phyloP scores from a whole-genome alignment of 2,888 invertebrate species.

The Balanococcus diminutus region DNA sequence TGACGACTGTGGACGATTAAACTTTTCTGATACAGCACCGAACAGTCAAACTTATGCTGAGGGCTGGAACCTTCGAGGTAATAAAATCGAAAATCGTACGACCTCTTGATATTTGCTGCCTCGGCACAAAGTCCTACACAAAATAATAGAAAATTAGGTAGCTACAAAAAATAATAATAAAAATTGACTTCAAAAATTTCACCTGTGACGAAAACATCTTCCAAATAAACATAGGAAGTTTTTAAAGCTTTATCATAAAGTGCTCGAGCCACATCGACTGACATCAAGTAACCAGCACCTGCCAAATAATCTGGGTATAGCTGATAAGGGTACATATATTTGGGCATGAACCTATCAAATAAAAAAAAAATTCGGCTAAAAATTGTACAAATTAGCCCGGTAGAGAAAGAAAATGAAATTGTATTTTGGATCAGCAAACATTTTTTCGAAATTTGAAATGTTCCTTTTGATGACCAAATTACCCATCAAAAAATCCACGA shows the following conservation, averaged over 20 bases:
- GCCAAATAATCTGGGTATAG: slow-evolving; percentile 81
- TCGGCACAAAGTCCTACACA: slow-evolving; percentile 40
- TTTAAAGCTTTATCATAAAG: slow-evolving; percentile 71
- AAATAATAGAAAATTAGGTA: background rate
- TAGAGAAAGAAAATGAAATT: background rate
- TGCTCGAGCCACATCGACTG: slow-evolving; percentile 69
- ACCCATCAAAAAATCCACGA: no score
- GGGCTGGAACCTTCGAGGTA: background rate
- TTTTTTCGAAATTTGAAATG: no score
- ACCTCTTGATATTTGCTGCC: slow-evolving; percentile 25
- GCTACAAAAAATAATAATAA: background rate
- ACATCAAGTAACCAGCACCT: slow-evolving; percentile 79
- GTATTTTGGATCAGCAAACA: no score
- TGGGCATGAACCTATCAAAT: slow-evolving; percentile 72
- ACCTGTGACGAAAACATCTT: slow-evolving; percentile 79
- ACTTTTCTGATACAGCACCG: slow-evolving; percentile 22
- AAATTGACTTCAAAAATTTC: background rate
- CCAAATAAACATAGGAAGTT: slow-evolving; percentile 75
- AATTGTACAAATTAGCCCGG: background rate
- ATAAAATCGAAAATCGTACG: slow-evolving; percentile 46
- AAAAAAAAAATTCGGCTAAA: no score
- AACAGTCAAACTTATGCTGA: slow-evolving; percentile 10
- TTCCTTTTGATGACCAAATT: no score
- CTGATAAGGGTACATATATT: slow-evolving; percentile 74
- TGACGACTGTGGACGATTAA: slow-evolving; percentile 39